A percentile compares a stretch with the other conserved stretches of the same genome.
Evolutionary conservation across 2,888 invertebrate species (phyloP).

Genomic region (Drosophila nigricruria): DNA sequence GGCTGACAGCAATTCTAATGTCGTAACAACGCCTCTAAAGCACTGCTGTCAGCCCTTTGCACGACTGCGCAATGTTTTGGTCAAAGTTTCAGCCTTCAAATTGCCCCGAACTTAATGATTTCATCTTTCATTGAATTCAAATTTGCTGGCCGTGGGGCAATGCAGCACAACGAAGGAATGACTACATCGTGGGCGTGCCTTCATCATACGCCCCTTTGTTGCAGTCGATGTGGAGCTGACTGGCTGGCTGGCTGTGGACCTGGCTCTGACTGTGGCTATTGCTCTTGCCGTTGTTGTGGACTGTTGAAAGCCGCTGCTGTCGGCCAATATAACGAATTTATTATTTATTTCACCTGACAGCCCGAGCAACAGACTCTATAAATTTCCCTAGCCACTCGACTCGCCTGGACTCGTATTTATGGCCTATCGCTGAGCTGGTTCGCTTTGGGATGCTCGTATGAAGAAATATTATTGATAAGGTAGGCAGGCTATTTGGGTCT

Average conservation of each 20-base stretch:
- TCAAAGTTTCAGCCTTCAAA: conserved; percentile 42
- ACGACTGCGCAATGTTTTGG: conserved; percentile 36
- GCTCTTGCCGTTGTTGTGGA: conserved; percentile 26
- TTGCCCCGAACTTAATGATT: conserved; percentile 82
- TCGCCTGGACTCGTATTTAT: conserved; percentile 55
- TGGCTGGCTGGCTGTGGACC: conserved; percentile 5
- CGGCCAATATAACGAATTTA: conserved; percentile 84
- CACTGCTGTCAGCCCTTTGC: conserved; percentile 41
- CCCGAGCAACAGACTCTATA: conserved; percentile 84
- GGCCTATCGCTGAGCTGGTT: conserved; percentile 42
- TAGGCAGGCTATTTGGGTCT: conserved; percentile 37
- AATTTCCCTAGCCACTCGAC: conserved; percentile 79
- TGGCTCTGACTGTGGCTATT: conserved; percentile 10
- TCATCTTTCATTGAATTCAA: conserved; percentile 83
- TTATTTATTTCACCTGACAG: conserved; percentile 86
- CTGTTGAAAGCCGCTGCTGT: conserved; percentile 67
- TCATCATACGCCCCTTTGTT: conserved; percentile 68
- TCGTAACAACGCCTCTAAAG: conserved; percentile 32
- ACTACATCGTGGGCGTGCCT: conserved; percentile 67
- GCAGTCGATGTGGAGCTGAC: conserved; percentile 21
- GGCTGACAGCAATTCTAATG: conserved; percentile 29
- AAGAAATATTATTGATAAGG: conserved; percentile 68
- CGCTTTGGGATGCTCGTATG: conserved; percentile 41
- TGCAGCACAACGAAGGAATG: conserved; percentile 27
- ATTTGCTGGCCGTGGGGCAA: conserved; percentile 62